These are phyloP conservation scores for Platycercus adscitus DNA, from an alignment of 2,113 vertebrate species.

Conservation along the genomic window DNA sequence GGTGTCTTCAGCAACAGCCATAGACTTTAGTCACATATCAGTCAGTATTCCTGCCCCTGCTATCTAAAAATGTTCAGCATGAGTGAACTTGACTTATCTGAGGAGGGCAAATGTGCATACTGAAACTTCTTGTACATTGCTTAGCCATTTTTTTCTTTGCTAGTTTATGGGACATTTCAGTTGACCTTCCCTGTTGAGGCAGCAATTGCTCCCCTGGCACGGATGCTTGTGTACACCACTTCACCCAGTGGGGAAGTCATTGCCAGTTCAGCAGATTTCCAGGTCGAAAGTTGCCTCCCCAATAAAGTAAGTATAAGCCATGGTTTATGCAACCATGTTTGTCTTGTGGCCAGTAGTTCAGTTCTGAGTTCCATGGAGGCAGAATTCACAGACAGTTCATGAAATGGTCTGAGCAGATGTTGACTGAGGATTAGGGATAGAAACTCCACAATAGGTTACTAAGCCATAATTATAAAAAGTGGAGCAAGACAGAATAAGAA, in stretches of 20 bases:
- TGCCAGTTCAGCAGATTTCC: constrained; percentile 80
- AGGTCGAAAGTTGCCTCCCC: constrained; percentile 80
- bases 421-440: not conserved
- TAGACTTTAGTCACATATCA: not conserved
- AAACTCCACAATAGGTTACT: not conserved
- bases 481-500: not conserved
- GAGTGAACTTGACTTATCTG: not conserved
- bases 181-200: constrained; percentile 57
- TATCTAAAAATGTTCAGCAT: not conserved
- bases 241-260: constrained; percentile 82
- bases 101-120: not conserved
- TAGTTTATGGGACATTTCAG: constrained; percentile 71
- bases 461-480: not conserved
- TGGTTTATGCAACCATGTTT: not conserved
- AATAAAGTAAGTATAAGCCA: constrained; percentile 80
- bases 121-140: not conserved
- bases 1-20: not conserved
- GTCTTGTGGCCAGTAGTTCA: not conserved
- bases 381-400: not conserved
- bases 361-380: not conserved
- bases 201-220: constrained; percentile 76
- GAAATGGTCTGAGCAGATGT: not conserved
- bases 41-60: not conserved
- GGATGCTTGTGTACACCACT: constrained; percentile 82
- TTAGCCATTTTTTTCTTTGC: not conserved